Evolutionary conservation across 2,888 invertebrate species (phyloP).

Genomic region (Hemistola chrysoprasaria): DNA sequence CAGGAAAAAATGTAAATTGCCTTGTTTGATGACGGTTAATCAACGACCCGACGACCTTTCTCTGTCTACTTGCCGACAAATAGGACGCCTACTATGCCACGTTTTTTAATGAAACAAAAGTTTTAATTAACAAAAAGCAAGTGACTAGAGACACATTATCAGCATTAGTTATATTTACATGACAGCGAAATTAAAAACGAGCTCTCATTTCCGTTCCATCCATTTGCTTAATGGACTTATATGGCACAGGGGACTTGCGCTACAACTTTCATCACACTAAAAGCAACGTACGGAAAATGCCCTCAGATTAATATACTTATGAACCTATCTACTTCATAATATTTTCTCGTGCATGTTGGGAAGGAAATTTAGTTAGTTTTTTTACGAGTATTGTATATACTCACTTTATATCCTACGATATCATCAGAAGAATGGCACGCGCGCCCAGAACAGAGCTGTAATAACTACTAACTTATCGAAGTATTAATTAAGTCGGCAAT

Average conservation of each 20-base stretch:
- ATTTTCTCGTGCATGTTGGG: slow-evolving; percentile 50
- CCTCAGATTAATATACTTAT: slow-evolving; percentile 72
- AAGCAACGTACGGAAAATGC: slow-evolving; percentile 75
- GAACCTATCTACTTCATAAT: slow-evolving; percentile 50
- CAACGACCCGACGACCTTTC: slow-evolving; percentile 25
- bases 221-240: slow-evolving; percentile 79
- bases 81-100: slow-evolving; percentile 18
- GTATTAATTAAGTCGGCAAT: slow-evolving; percentile 18
- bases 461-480: slow-evolving; percentile 12
- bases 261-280: slow-evolving; percentile 79
- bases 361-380: slow-evolving; percentile 28
- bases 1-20: slow-evolving; percentile 43
- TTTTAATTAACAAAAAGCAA: slow-evolving; percentile 54
- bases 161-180: slow-evolving; percentile 64
- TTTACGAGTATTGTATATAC: slow-evolving; percentile 19
- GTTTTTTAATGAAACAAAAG: slow-evolving; percentile 33
- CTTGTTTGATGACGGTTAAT: slow-evolving; percentile 45
- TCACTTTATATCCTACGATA: slow-evolving; percentile 13
- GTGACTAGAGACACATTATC: slow-evolving; percentile 57
- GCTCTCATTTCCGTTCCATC: slow-evolving; percentile 71
- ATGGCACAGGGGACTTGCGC: slow-evolving; percentile 70
- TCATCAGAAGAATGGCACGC: slow-evolving; percentile 5
- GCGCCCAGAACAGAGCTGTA: slow-evolving; percentile 11
- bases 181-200: slow-evolving; percentile 77
- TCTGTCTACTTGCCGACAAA: slow-evolving; percentile 25